A percentile compares a stretch with the other conserved stretches of the same genome.
These are phyloP conservation scores for Himalopsyche kuldschensis DNA, from an alignment of 2,888 invertebrate species.

Conservation along the genomic window DNA sequence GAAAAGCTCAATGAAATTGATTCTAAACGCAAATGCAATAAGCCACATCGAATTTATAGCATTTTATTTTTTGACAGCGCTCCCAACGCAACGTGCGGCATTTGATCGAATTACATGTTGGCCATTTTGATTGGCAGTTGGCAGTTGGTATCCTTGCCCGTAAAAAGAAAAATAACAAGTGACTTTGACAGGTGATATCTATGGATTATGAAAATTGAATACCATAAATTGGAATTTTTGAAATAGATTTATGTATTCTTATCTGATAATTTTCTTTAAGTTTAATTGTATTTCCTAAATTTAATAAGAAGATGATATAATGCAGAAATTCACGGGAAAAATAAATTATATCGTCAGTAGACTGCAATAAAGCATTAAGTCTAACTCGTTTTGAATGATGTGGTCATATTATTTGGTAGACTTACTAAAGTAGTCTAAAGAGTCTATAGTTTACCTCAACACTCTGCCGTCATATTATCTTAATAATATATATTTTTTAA, in stretches of 20 bases:
- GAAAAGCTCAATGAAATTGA: constrained; percentile 22
- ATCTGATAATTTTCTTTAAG: too few relatives aligned
- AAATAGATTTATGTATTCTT: neutral
- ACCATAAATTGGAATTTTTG: neutral
- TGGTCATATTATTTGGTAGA: too few relatives aligned
- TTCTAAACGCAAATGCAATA: constrained; percentile 30
- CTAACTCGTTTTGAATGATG: too few relatives aligned
- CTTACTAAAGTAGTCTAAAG: too few relatives aligned
- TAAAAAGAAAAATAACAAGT: neutral
- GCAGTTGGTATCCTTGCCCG: neutral
- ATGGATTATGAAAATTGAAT: neutral
- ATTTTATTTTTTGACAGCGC: constrained; percentile 32
- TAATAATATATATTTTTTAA: too few relatives aligned
- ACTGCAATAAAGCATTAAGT: too few relatives aligned
- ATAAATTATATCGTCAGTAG: too few relatives aligned
- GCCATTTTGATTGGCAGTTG: neutral
- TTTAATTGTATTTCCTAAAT: too few relatives aligned
- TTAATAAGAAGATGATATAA: too few relatives aligned
- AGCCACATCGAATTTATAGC: constrained; percentile 29
- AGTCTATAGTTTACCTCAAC: too few relatives aligned
- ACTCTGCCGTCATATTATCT: too few relatives aligned
- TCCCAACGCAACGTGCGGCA: constrained; percentile 13
- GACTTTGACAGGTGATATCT: neutral
- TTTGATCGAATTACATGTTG: constrained; percentile 18
- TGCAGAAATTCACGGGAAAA: too few relatives aligned